Base-by-base conservation (phyloP, 1,140 invertebrate genomes). In the Colletes latitarsis region DNA sequence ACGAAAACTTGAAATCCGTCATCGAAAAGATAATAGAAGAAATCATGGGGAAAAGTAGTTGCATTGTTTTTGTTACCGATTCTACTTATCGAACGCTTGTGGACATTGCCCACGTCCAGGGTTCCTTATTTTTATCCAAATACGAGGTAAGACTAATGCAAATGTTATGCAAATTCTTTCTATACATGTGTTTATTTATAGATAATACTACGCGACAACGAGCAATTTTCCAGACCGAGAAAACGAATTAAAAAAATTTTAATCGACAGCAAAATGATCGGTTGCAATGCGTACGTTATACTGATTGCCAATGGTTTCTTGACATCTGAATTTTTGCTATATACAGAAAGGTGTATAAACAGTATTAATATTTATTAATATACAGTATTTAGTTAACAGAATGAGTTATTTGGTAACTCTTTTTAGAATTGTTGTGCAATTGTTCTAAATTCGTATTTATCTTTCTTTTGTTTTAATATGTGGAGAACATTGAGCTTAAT, bases 271-370 rank as follows among this genome's bases (percentile, higher is more conserved):
- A 94, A 94, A 84, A 93, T 93, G 82, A 93, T 95, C 21, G 95
- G 95, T 19, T 98, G 97, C 88, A 94, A 96, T 86, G 91, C 94
- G 12, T 96, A 97, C 86, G 88, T 97, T 62, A 95, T 97, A 82
- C 93, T 97, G 17, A 90, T 97, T n/a, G 91, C 95, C 1, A 97
- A 97, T 92, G 96, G 95, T 6, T 86, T 95, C 30, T 95, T 97
- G 94, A 93, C 95, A 6, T 89, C 94, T 0, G 89, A 95, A 82
- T 94, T 97, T 30, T 88, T 98, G 3, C 92, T 92, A 88, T 97
- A 96, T 90, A 94, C 95, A 1, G 96, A 97, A 88, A 94, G 95
- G 94, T 96, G 49, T 67, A 58, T 15, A 70, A 70, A 30, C 1
- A 12, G 10, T 53, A 15, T 17, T 30, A 30, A 0, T 30, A 30